phyloP scores from a whole-genome alignment of 2,113 vertebrate species.

The Paralichthys olivaceus region DNA sequence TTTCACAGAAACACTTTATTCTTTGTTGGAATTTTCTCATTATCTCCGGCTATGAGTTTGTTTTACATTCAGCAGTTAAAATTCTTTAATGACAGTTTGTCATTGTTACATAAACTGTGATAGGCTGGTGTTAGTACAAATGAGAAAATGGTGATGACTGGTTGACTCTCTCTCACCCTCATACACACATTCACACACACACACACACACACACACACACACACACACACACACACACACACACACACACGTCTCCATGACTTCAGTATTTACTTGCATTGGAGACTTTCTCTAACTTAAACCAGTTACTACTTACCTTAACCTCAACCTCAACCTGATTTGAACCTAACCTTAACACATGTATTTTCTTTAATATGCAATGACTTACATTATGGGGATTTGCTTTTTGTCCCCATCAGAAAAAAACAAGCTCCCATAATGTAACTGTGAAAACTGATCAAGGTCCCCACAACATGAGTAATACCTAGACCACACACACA shows the following conservation, averaged over 20 bases:
- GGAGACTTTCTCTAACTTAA: no score
- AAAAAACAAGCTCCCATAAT: no score
- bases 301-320: no score
- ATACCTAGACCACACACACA: no score
- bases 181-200: neutral
- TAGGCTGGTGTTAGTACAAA: neutral
- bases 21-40: constrained; percentile 21
- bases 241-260: neutral
- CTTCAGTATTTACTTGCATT: neutral
- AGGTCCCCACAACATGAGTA: no score
- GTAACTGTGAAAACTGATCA: no score
- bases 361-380: no score
- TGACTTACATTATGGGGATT: no score
- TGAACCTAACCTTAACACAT: no score
- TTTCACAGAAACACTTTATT: constrained; percentile 31
- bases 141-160: neutral
- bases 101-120: constrained; percentile 22
- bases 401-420: no score
- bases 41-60: constrained; percentile 22
- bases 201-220: neutral
- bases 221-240: neutral
- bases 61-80: constrained; percentile 12
- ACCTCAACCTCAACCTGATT: no score
- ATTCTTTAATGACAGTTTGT: constrained; percentile 20
- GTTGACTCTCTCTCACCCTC: neutral